Conservation (phyloP, 2,113 vertebrate genomes). For the Dromaius novaehollandiae region DNA sequence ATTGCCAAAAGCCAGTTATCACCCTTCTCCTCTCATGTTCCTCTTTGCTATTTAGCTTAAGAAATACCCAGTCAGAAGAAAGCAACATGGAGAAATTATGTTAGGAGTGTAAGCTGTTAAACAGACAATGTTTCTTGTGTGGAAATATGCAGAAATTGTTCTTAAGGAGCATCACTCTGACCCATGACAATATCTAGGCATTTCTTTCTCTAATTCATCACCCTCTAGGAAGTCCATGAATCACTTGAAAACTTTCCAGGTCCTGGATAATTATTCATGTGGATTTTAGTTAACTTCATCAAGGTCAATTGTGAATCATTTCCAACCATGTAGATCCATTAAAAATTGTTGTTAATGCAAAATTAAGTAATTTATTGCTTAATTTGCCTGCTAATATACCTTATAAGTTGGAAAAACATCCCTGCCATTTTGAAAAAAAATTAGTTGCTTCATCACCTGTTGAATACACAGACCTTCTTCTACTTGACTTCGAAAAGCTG, state of each 20-base stretch:
- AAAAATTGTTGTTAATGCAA: background rate
- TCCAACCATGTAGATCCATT: background rate
- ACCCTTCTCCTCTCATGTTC: background rate
- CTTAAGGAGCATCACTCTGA: background rate
- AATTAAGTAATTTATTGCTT: background rate
- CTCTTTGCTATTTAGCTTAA: background rate
- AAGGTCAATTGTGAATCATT: background rate
- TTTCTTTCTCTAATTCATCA: background rate
- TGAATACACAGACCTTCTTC: background rate
- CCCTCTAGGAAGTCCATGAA: background rate
- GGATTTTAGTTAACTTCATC: background rate
- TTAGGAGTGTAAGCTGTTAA: background rate
- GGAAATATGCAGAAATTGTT: background rate
- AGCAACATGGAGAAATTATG: background rate
- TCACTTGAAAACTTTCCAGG: background rate
- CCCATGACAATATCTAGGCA: background rate
- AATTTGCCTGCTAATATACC: background rate
- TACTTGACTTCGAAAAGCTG: background rate
- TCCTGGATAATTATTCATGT: background rate
- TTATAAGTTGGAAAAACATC: background rate
- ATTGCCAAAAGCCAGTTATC: background rate
- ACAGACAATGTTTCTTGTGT: background rate
- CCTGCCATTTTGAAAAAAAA: background rate
- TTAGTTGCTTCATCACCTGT: background rate
- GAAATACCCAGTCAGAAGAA: background rate